A percentile compares a stretch with the other conserved stretches of the same genome.
Evolutionary conservation across 1,140 invertebrate genomes (phyloP).

Genomic region (Hylyphantes graminicola): DNA sequence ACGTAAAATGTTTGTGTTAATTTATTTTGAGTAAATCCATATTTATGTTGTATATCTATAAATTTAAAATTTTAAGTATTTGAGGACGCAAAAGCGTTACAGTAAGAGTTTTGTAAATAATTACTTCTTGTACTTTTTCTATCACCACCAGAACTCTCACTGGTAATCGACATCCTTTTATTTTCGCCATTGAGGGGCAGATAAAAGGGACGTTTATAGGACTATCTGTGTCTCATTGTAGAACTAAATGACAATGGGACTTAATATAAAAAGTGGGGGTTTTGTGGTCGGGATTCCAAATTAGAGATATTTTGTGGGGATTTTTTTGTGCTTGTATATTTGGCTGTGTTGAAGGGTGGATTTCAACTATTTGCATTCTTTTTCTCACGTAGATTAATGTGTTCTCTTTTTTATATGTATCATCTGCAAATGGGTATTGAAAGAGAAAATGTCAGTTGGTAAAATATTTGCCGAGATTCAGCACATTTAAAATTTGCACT

Average conservation of each 20-base stretch:
- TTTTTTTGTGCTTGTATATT: not conserved
- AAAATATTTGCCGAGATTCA: too few relatives aligned
- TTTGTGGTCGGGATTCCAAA: not conserved
- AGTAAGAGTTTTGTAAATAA: not conserved
- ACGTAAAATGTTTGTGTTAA: too few relatives aligned
- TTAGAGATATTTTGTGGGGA: not conserved
- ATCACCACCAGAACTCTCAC: not conserved
- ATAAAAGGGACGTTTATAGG: conserved; percentile 7
- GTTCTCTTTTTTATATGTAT: not conserved
- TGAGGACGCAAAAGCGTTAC: not conserved
- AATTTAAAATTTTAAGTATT: too few relatives aligned
- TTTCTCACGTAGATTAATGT: conserved; percentile 36
- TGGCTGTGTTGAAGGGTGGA: not conserved
- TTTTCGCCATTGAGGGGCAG: conserved; percentile 3
- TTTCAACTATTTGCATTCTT: not conserved
- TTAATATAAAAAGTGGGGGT: not conserved
- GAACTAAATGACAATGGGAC: not conserved
- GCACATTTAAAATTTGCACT: too few relatives aligned
- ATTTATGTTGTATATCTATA: too few relatives aligned
- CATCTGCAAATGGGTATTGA: not conserved
- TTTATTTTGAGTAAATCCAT: not conserved
- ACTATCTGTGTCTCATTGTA: not conserved
- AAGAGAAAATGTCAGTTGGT: too few relatives aligned
- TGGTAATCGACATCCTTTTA: conserved; percentile 45
- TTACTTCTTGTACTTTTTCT: not conserved